Evolutionary conservation across 2,113 vertebrate species (phyloP), one percentile per base, ranked within the genome.

Genomic region (Cynocephalus volans): DNA sequence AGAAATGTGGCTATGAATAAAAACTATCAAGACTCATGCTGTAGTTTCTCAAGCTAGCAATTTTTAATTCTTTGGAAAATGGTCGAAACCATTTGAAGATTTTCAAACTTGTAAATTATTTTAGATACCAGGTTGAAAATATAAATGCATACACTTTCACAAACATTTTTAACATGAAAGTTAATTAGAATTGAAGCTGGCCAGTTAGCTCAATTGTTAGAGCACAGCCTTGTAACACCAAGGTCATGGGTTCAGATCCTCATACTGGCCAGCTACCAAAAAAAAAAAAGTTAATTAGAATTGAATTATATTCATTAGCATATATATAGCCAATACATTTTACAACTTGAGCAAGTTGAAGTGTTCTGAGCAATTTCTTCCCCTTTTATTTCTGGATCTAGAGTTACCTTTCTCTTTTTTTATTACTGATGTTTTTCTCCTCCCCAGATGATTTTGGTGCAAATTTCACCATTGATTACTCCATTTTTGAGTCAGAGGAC

Each of bases 391-490:
- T 85, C 41, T 33, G 19, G 12, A 80, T 52, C 4, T 60, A 69
- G 8, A 60, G 12, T 64, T 79, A 6, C 33, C 15, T 56, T 95
- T 65, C 31, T 69, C 60, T 8, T 90, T 81, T 64, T 33, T 93
- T n/a, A 93, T 9, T 94, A 45, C 18, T 91, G 8, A 81, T 86
- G 79, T 50, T 80, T 93, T 90, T 85, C 54, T 95, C 56, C 80
- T 97, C 23, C 52, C 58, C 69, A 98, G 98, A 98, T 97, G 96
- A 98, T n/a, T 95, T 95, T 33, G 50, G 14, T 88, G 60, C 13
- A 86, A 95, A 96, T 83, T 98, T 98, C 93, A 98, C 98, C 69
- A 14, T 98, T 75, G 98, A 98, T 95, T 98, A 98, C 75, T 96
- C 95, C 33, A 23, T 90, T 1, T 97, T 98, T 96, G 97, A 97